These are phyloP conservation scores for Pogoniulus pusillus DNA, from an alignment of 2,797 vertebrate species.

Conservation along the genomic window DNA sequence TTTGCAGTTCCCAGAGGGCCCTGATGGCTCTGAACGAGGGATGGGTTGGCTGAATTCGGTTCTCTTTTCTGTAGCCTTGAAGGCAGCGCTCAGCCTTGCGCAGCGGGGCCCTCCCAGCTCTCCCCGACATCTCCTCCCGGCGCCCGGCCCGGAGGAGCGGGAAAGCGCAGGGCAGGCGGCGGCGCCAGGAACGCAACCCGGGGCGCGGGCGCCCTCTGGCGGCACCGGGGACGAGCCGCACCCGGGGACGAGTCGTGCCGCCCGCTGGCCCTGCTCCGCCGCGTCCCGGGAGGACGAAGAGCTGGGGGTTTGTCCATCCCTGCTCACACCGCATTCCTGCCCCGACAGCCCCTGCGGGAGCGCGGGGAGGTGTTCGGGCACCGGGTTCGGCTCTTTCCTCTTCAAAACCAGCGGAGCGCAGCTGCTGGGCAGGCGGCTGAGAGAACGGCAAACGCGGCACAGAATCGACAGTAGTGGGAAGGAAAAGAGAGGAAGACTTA, in stretches of 20 bases:
- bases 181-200: not conserved
- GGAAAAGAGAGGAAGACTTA: not conserved
- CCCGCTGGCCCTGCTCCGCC: not conserved
- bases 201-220: not conserved
- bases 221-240: not conserved
- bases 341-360: not conserved
- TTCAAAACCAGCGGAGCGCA: rapidly evolving
- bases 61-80: not conserved
- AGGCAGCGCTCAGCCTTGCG: not conserved
- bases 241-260: not conserved
- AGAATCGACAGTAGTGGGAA: too few species aligned
- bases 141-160: not conserved
- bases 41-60: rapidly evolving
- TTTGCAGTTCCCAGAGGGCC: rapidly evolving
- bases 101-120: not conserved
- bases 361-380: not conserved
- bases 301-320: not conserved
- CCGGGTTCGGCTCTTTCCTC: rapidly evolving
- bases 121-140: not conserved
- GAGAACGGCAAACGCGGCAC: too few species aligned
- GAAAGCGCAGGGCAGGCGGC: not conserved
- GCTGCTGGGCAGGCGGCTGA: too few species aligned
- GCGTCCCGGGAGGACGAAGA: too few species aligned
- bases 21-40: rapidly evolving
- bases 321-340: not conserved